Conservation (phyloP, 2,888 invertebrate species). For the Lasioglossum leucozonium region DNA sequence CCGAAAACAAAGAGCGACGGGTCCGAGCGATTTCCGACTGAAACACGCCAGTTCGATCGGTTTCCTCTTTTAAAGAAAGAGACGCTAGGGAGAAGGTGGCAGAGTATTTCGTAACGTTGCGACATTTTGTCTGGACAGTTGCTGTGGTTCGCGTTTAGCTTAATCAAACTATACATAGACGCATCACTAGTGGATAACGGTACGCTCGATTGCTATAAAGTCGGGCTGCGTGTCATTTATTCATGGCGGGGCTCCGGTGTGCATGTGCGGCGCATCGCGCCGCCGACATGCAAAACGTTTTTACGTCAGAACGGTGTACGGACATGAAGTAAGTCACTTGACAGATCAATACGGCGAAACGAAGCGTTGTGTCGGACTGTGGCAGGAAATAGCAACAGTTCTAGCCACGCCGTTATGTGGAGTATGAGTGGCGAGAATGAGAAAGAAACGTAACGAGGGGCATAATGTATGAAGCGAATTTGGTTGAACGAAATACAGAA, state of each 20-base stretch:
- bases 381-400: not conserved
- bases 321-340: constrained; percentile 55
- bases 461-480: no score
- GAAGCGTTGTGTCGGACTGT: constrained; percentile 8
- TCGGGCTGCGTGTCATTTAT: constrained; percentile 49
- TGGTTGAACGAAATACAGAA: no score
- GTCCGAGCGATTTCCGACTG: not conserved
- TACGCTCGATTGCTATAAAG: constrained; percentile 49
- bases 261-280: constrained; percentile 32
- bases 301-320: constrained; percentile 39
- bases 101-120: not conserved
- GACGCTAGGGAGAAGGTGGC: not conserved
- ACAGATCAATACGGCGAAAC: constrained; percentile 49
- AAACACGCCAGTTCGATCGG: not conserved
- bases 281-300: constrained; percentile 52
- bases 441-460: no score
- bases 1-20: not conserved
- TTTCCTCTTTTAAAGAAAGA: not conserved
- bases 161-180: constrained; percentile 51
- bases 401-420: not conserved
- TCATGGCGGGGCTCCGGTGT: constrained; percentile 35
- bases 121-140: not conserved
- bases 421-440: no score
- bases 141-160: constrained; percentile 21
- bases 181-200: constrained; percentile 52